These are phyloP conservation scores for Tuta absoluta DNA, from an alignment of 2,888 invertebrate genomes.

Conservation along the genomic window DNA sequence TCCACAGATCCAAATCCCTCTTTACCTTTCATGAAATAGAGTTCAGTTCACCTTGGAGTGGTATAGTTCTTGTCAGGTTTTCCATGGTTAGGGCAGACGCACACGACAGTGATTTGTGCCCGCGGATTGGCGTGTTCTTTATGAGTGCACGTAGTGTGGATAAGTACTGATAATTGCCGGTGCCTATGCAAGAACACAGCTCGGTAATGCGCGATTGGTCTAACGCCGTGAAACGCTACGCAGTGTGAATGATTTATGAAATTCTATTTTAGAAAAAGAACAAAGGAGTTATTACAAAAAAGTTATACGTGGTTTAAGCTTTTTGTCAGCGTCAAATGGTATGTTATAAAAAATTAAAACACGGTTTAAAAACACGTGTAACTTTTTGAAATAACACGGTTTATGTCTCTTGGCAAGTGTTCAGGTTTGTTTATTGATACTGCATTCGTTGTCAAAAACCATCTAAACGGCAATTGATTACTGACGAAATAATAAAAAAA, in stretches of 20 bases:
- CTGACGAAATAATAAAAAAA: too few species aligned
- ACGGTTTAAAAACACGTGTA: too few species aligned
- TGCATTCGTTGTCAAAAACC: too few species aligned
- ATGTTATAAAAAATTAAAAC: too few species aligned
- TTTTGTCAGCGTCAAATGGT: too few species aligned
- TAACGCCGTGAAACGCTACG: background rate
- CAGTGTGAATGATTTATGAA: background rate
- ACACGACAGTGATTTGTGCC: constrained; percentile 30
- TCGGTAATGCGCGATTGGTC: constrained; percentile 1
- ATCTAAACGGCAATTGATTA: too few species aligned
- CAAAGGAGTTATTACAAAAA: too few species aligned
- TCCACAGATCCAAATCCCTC: constrained; percentile 2
- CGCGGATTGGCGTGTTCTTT: constrained; percentile 30
- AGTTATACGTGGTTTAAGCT: too few species aligned
- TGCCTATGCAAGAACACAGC: constrained; percentile 13
- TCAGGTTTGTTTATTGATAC: too few species aligned
- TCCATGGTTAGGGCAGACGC: constrained; percentile 50
- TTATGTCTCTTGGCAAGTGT: too few species aligned
- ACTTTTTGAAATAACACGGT: too few species aligned
- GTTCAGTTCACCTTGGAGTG: constrained; percentile 43
- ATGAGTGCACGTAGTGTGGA: constrained; percentile 21
- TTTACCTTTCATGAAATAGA: constrained; percentile 42
- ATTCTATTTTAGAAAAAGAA: too few species aligned
- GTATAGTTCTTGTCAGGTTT: constrained; percentile 45
- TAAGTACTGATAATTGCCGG: constrained; percentile 18